Evolutionary conservation across 2,888 invertebrate genomes (phyloP).

Genomic region (Lasioglossum calceatum): DNA sequence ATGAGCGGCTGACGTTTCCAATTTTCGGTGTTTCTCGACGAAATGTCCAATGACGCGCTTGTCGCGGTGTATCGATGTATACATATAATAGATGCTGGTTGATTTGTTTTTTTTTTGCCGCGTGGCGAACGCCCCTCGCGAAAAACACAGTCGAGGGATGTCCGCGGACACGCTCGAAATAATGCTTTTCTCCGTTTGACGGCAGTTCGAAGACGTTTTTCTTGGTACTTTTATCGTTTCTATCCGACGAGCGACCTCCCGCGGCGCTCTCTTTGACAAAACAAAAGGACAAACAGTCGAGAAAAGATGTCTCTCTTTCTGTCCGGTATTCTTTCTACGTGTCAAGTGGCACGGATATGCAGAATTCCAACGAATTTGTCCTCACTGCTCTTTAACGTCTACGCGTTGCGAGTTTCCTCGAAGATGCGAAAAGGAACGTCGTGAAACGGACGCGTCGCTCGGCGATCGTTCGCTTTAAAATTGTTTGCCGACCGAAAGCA

Average conservation of each 20-base stretch:
- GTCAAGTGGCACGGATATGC: slow-evolving; percentile 50
- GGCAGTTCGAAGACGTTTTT: slow-evolving; percentile 53
- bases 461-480: slow-evolving; percentile 8
- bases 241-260: neutral
- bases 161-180: slow-evolving; percentile 27
- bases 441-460: neutral
- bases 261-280: neutral
- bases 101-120: neutral
- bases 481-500: slow-evolving; percentile 16
- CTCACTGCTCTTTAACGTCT: slow-evolving; percentile 46
- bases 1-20: slow-evolving; percentile 46
- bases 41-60: slow-evolving; percentile 15
- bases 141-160: slow-evolving; percentile 35
- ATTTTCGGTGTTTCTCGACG: slow-evolving; percentile 24
- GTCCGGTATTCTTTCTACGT: slow-evolving; percentile 55
- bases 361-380: slow-evolving; percentile 32
- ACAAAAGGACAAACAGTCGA: slow-evolving; percentile 10
- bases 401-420: slow-evolving; percentile 7
- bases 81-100: slow-evolving; percentile 4
- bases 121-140: slow-evolving; percentile 21
- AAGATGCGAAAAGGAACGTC: neutral
- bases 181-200: slow-evolving; percentile 42
- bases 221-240: slow-evolving; percentile 11
- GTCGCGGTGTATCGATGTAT: slow-evolving; percentile 7
- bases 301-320: neutral